Evolutionary conservation across 2,888 invertebrate species (phyloP), one percentile per base, ranked within the genome.

Genomic region (Neria commutata): DNA sequence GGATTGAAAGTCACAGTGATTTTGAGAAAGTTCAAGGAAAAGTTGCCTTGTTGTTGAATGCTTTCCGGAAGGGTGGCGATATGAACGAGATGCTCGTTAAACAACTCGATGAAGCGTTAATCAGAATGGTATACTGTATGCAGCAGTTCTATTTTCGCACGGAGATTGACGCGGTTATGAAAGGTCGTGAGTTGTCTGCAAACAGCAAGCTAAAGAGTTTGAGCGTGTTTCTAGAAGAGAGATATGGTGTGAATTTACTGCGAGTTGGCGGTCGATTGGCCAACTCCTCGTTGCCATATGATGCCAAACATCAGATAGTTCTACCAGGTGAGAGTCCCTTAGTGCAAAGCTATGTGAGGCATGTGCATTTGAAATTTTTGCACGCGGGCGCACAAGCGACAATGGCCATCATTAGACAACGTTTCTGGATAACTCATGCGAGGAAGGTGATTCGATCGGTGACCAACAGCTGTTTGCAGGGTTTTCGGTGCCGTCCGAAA

Each of bases 251-350:
- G n/a, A n/a, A n/a, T n/a, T n/a, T n/a, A n/a, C n/a, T 62, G 19
- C 37, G 58, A 46, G 59, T 63, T 16, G 60, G 63, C 50, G 59
- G 61, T 24, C 33, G 60, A 33, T 33, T 53, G 49, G 21, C 19
- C 29, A 16, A 23, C 29, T 33, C 17, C 19, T 14, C 21, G 16
- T 5, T n/a, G 23, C 26, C 56, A 21, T 60, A 52, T 33, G 60
- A 64, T 24, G 63, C 61, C 42, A 69, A 67, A 25, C 67, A 68
- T 62, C 69, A 66, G 1, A 63, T 71, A 10, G 33, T 74, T 3
- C 17, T 75, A 24, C 71, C 72, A 11, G 52, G 65, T 14, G 45
- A 51, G 23, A 50, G 62, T 45, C 40, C 17, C 11, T 57, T 67
- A 16, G 29, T 49, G 8, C 51, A 59, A 57, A 16, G 50, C 26